Base-by-base conservation (phyloP, 2,113 vertebrate species). In the Marmota flaviventris region DNA sequence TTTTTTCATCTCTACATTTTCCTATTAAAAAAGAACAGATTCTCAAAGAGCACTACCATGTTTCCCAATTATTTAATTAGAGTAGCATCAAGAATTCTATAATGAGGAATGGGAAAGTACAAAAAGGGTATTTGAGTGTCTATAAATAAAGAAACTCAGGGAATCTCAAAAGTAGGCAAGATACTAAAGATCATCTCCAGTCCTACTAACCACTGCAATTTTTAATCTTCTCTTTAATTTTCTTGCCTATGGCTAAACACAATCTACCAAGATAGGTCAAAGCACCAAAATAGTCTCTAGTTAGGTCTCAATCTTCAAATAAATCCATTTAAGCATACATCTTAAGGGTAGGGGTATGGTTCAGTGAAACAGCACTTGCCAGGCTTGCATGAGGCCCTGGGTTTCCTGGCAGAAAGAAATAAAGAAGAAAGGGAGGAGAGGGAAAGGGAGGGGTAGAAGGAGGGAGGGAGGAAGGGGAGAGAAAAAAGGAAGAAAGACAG, bases 1-100 rank as follows among this genome's bases (percentile, higher is more conserved):
- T n/a, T 79, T 77, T 96, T 94, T 84, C 84, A 89, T 78, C 48
- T 96, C 79, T 51, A 65, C n/a, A 77, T 24, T 82, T 87, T 32
- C 45, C 45, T 79, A 85, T 34, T 67, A 37, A 45, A 61, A 63
- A 81, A 85, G 79, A 65, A 18, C 1, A 78, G 12, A 73, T 48
- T 67, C 51, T 92, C 58, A 81, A 79, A 89, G 73, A 85, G 29
- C 37, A 93, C 87, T 94, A 87, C 48, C 22, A 73, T 65, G 72
- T 86, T 89, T 89, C 34, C 79, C 39, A 70, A 56, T 82, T 51
- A 79, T 25, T 91, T 73, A 85, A 78, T 27, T 81, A 82, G 22
- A 89, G 27, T 42, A 85, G 73, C 25, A 85, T 34, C 39, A 76
- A 48, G 34, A 70, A 93, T 82, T 73, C 11, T 56, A 83, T 11